phyloP scores from a whole-genome alignment of 2,797 vertebrate genomes.

The Gallinago solitaria region DNA sequence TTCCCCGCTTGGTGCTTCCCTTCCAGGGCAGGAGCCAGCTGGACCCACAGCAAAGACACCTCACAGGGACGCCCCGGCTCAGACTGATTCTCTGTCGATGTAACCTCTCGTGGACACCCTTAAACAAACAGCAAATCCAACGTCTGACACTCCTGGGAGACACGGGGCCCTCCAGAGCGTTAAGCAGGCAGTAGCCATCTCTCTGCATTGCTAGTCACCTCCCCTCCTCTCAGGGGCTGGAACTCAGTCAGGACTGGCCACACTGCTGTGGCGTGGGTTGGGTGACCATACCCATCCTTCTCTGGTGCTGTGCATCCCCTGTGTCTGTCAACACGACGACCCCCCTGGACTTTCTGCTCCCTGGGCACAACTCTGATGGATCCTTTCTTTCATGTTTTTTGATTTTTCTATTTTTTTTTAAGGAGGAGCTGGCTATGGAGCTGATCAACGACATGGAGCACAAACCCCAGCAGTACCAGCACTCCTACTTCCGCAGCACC shows the following conservation, averaged over 20 bases:
- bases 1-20: neutral
- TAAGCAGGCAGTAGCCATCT: neutral
- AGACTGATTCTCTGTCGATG: neutral
- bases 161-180: neutral
- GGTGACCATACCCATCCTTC: neutral
- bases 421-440: slow-evolving; percentile 91
- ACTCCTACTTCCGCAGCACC: slow-evolving; percentile 86
- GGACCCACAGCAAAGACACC: neutral
- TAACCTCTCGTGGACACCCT: neutral
- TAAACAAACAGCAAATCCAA: neutral
- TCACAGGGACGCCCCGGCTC: neutral
- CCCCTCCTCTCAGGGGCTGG: neutral
- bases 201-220: neutral
- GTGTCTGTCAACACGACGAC: too few relatives aligned
- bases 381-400: neutral
- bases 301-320: neutral
- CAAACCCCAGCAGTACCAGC: slow-evolving; percentile 70
- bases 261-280: neutral
- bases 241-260: neutral
- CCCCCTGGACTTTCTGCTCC: too few relatives aligned
- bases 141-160: neutral
- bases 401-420: neutral
- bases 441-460: slow-evolving; percentile 81
- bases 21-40: neutral
- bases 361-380: neutral